These are phyloP conservation scores for Perca schrenkii DNA, from an alignment of 2,113 vertebrate genomes.

Conservation along the genomic window DNA sequence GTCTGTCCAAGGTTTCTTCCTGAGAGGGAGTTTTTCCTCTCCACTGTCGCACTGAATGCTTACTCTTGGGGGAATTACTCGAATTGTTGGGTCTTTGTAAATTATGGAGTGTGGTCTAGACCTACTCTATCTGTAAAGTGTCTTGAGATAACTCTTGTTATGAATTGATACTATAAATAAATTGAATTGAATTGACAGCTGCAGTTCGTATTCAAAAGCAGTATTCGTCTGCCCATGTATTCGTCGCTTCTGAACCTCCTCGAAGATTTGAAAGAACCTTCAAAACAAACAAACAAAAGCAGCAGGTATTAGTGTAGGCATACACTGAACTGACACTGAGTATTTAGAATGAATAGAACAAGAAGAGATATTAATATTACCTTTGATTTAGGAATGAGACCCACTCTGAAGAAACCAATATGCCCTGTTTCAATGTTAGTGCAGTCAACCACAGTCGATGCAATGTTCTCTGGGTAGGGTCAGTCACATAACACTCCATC, in stretches of 20 bases:
- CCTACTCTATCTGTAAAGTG: too few species aligned
- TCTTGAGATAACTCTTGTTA: too few species aligned
- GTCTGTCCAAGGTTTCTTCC: too few species aligned
- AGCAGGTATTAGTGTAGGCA: neutral
- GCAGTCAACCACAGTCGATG: slow-evolving; percentile 94
- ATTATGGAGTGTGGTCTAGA: too few species aligned
- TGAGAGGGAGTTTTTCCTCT: too few species aligned
- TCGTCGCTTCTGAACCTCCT: slow-evolving; percentile 86
- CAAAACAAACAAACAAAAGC: neutral
- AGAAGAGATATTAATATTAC: slow-evolving; percentile 69
- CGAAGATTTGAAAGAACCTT: slow-evolving; percentile 90
- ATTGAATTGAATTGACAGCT: neutral
- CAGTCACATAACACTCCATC: slow-evolving; percentile 92
- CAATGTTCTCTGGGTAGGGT: slow-evolving; percentile 91
- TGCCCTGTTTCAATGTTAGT: slow-evolving; percentile 89
- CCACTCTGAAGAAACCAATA: slow-evolving; percentile 91
- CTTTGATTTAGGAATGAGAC: slow-evolving; percentile 91
- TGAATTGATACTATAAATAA: too few species aligned
- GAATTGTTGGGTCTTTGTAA: too few species aligned
- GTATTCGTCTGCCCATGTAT: slow-evolving; percentile 66
- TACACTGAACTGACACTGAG: neutral
- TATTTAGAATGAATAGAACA: neutral
- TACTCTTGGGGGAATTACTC: too few species aligned
- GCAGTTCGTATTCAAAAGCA: slow-evolving; percentile 75
- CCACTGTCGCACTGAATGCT: too few species aligned